Base-by-base conservation (phyloP, 2,888 invertebrate species). In the Heteromyza rotundicornis region DNA sequence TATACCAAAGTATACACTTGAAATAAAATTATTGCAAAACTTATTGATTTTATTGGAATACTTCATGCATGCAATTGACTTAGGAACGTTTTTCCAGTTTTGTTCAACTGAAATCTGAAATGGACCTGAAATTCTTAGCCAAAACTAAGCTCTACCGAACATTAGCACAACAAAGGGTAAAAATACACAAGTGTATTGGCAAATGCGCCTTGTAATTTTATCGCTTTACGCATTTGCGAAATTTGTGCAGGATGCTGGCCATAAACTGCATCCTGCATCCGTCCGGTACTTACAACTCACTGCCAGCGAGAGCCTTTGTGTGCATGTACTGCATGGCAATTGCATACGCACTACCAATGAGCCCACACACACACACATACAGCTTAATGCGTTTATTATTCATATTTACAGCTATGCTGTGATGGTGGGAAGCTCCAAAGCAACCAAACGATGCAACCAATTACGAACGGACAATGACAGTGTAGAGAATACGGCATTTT, bases 341-440 rank as follows among this genome's bases (percentile, higher is more conserved):
- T n/a, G n/a, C n/a, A n/a, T n/a, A n/a, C n/a, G n/a, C n/a, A n/a
- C n/a, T n/a, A n/a, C n/a, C n/a, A n/a, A n/a, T n/a, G 27, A 27
- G 27, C 10, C 5, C 27, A 27, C 10, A 27, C 27, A 27, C 10
- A 27, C 27, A 27, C 10, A 27, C 10, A 10, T 27, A 27, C 10
- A 12, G 40, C 40, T 7, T 40, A 40, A 40, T 40, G 10, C 40
- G n/a, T 40, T 40, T 40, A 40, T 40, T 40, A 40, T 40, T 40
- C 40, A 40, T 40, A 40, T 40, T 40, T 8, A 40, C 40, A 40
- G 40, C 40, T 40, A 40, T 40, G 40, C 40, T 40, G 14, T 40
- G 5, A 40, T n/a, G 14, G 40, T 14, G 40, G 10, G 14, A 8
- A 12, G 40, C 40, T 14, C 7, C 27, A 27, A 27, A n/a, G n/a